A percentile compares a stretch with the other conserved stretches of the same genome.
Conservation (phyloP, 2,888 invertebrate genomes). For the Heliconius hortense region DNA sequence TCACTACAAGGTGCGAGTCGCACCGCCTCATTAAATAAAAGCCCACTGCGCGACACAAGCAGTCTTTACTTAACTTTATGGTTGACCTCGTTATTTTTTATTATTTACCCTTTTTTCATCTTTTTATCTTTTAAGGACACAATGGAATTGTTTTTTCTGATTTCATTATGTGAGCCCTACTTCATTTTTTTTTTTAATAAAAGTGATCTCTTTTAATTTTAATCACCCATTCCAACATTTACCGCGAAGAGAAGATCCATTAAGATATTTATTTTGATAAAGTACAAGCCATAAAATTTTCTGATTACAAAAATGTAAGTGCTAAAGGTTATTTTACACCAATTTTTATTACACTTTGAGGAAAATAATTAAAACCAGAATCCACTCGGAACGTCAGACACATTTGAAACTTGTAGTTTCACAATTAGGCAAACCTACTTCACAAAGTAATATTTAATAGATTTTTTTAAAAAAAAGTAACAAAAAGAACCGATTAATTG, state of each 20-base stretch:
- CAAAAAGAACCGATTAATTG: no score
- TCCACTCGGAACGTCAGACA: no score
- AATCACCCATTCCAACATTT: background rate
- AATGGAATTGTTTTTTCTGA: conserved; percentile 24
- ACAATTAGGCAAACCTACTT: no score
- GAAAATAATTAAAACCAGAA: background rate
- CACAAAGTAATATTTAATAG: no score
- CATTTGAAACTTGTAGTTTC: no score
- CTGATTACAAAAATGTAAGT: background rate
- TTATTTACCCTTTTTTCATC: conserved; percentile 33
- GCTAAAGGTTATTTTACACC: background rate
- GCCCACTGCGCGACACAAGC: conserved; percentile 34
- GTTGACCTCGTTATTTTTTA: conserved; percentile 40
- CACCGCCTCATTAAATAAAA: conserved; percentile 40
- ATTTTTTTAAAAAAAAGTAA: no score
- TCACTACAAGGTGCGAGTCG: conserved; percentile 26
- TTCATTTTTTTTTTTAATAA: conserved; percentile 12
- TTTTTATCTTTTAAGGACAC: conserved; percentile 30
- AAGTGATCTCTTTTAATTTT: conserved; percentile 11
- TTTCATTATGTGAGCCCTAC: conserved; percentile 13
- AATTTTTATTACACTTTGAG: background rate
- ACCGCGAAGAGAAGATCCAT: conserved; percentile 1
- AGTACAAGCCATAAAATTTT: background rate
- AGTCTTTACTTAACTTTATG: conserved; percentile 39
- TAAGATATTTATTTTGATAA: conserved; percentile 3